These are phyloP conservation scores for Melinaea marsaeus DNA, from an alignment of 2,888 invertebrate species.

Conservation along the genomic window DNA sequence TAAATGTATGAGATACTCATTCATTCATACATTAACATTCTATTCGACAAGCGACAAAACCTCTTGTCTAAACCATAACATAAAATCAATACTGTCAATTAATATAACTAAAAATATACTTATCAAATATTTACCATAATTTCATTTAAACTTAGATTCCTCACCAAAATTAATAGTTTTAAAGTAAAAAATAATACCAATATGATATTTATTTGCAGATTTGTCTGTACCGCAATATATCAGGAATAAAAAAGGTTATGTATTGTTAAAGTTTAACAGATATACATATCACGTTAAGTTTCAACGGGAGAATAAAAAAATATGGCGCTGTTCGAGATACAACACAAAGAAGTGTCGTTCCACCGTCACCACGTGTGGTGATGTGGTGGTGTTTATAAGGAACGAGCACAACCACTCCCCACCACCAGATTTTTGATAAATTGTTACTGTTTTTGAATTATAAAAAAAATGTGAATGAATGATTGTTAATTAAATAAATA, in stretches of 20 bases:
- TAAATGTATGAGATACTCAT: too few species aligned
- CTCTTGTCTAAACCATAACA: too few species aligned
- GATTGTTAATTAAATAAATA: too few species aligned
- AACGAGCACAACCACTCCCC: constrained; percentile 27
- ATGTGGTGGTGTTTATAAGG: constrained; percentile 17
- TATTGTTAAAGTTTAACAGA: constrained; percentile 36
- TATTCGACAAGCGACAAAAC: too few species aligned
- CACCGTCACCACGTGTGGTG: constrained; percentile 34
- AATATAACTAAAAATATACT: too few species aligned
- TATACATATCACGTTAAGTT: constrained; percentile 39
- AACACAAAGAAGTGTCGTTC: constrained; percentile 40
- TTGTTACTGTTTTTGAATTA: too few species aligned
- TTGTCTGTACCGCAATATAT: background rate
- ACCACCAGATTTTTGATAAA: background rate
- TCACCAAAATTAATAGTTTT: background rate
- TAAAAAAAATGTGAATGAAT: too few species aligned
- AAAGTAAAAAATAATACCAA: background rate
- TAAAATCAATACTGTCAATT: too few species aligned
- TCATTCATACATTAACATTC: too few species aligned
- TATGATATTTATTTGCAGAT: background rate
- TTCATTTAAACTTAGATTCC: too few species aligned
- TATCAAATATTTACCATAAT: too few species aligned
- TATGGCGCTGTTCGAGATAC: constrained; percentile 29
- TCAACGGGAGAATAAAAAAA: constrained; percentile 21
- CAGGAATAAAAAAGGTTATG: constrained; percentile 32